Conservation (phyloP, 2,113 vertebrate species). For the Campylomormyrus numenius region DNA sequence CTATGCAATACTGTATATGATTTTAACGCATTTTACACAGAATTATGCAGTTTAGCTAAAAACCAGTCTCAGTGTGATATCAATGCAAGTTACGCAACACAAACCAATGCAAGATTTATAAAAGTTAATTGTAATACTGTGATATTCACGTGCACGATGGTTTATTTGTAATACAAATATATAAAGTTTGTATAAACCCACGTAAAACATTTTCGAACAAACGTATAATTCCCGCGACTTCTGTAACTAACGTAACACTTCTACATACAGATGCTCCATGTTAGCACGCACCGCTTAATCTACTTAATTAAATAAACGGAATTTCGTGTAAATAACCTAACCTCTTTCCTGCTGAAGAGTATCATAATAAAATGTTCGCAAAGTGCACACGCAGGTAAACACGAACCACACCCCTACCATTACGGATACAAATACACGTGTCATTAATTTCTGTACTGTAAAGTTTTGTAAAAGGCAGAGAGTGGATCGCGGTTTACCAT, state of each 20-base stretch:
- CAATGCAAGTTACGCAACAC: neutral
- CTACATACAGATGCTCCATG: neutral
- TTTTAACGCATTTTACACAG: neutral
- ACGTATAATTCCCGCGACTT: neutral
- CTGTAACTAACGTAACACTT: neutral
- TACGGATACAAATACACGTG: neutral
- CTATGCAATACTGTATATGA: neutral
- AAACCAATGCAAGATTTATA: neutral
- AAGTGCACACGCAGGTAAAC: neutral
- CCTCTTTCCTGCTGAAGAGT: neutral
- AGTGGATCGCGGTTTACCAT: conserved; percentile 51
- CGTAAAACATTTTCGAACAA: neutral
- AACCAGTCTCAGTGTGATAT: neutral
- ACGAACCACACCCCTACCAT: neutral
- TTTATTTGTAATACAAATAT: neutral
- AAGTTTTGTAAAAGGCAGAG: neutral
- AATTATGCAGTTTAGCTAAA: neutral
- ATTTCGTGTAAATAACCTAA: neutral
- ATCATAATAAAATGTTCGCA: neutral
- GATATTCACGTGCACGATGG: neutral
- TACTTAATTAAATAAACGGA: neutral
- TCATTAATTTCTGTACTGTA: neutral
- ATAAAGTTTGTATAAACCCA: neutral
- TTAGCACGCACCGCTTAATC: neutral
- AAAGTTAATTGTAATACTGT: neutral